Percentiles rank a stretch among this genome's conserved stretches.
Conservation (phyloP, 2,888 invertebrate genomes). For the Emmelina monodactyla region DNA sequence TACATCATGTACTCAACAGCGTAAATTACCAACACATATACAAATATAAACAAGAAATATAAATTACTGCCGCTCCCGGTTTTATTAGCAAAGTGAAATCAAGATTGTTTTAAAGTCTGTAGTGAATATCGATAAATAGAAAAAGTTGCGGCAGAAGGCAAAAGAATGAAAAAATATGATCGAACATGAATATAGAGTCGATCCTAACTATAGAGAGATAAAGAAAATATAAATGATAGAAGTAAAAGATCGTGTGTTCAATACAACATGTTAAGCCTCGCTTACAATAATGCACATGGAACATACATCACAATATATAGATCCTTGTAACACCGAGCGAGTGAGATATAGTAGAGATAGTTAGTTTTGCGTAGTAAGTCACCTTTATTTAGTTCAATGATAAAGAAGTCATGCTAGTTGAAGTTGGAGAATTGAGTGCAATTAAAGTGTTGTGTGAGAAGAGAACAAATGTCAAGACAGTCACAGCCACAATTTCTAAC, state of each 20-base stretch:
- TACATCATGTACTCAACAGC: constrained; percentile 46
- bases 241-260: constrained; percentile 31
- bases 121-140: neutral
- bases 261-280: constrained; percentile 50
- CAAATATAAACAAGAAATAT: constrained; percentile 11
- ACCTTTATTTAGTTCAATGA: constrained; percentile 55
- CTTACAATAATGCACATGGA: constrained; percentile 39
- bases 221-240: constrained; percentile 25
- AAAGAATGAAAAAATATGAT: constrained; percentile 40
- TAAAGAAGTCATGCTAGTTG: constrained; percentile 43
- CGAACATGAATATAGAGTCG: constrained; percentile 30
- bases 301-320: constrained; percentile 30
- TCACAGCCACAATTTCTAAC: constrained; percentile 60
- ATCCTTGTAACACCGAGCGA: constrained; percentile 1
- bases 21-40: constrained; percentile 23
- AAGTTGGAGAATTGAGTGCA: constrained; percentile 24
- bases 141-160: constrained; percentile 31
- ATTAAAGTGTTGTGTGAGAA: constrained; percentile 27
- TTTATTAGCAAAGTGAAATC: neutral
- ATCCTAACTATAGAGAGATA: constrained; percentile 24
- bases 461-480: constrained; percentile 38
- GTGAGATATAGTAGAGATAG: constrained; percentile 31
- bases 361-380: constrained; percentile 78
- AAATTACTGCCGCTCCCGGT: neutral
- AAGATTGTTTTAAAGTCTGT: neutral